A percentile compares a stretch with the other conserved stretches of the same genome.
Conservation (phyloP, 30 jellyfish, hydroid and myxozoan species). For the Euphysa ruthae region DNA sequence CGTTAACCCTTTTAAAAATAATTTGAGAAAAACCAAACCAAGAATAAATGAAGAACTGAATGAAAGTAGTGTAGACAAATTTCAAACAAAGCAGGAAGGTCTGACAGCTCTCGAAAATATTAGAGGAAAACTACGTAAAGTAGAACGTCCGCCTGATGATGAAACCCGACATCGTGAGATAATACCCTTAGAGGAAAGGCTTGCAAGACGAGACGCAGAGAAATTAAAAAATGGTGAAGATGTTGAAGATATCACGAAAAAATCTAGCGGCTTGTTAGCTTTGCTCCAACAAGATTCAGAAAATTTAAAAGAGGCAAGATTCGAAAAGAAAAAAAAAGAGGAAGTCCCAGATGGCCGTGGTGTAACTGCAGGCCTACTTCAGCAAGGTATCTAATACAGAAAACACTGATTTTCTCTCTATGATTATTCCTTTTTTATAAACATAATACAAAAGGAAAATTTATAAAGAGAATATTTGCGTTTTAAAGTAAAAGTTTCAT, state of each 20-base stretch:
- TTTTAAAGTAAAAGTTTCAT: no score
- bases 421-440: no score
- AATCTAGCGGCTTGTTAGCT: slow-evolving; percentile 1
- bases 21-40: not conserved
- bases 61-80: not conserved
- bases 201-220: not conserved
- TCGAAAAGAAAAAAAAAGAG: not conserved
- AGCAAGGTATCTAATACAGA: slow-evolving; percentile 43
- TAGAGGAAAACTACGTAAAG: slow-evolving; percentile 10
- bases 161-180: not conserved
- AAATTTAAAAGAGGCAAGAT: not conserved
- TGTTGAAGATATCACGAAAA: not conserved
- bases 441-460: no score
- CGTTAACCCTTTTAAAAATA: not conserved
- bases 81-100: not conserved
- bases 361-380: slow-evolving; percentile 17
- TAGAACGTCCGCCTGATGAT: not conserved
- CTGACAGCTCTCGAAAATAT: not conserved
- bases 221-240: not conserved
- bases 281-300: slow-evolving; percentile 21
- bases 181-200: not conserved
- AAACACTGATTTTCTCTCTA: no score
- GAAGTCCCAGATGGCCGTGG: slow-evolving; percentile 13
- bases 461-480: no score
- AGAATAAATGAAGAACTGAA: not conserved